Evolutionary conservation across 1,140 invertebrate species (phyloP), one percentile per base, ranked within the genome.

Genomic region (Scaptomyza hsui): DNA sequence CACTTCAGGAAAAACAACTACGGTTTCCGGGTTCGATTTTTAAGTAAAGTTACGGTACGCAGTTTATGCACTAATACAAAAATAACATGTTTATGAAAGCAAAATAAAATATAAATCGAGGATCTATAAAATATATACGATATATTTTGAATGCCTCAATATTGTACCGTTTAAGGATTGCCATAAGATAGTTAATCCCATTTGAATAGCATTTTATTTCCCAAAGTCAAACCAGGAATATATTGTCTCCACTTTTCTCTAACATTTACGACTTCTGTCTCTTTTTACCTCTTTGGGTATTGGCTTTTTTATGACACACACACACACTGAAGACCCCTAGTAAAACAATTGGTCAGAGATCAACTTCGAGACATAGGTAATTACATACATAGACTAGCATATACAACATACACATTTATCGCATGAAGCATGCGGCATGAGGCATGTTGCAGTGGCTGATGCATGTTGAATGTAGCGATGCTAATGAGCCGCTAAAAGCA

Each of bases 401-500:
- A 21, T 29, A 35, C 32, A 35, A 6, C 12, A 35, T 12, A 35
- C 32, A 35, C 32, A 35, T 62, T 18, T 41, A 32, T 53, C 53
- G 42, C 62, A 65, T 32, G 62, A 26, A 19, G 41, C 37, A 59
- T 37, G 16, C n/a, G n/a, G n/a, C n/a, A n/a, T n/a, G 24, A 13
- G 15, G 19, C 26, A 39, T 32, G 37, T 18, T 47, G 51, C 68
- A 57, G 26, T 29, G 39, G 37, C 51, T 19, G 12, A n/a, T 78
- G 68, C 55, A 7, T 78, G 61, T 49, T 35, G 35, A 9, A 13
- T 10, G 35, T 59, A 53, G 72, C 72, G 32, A 78, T 78, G 75
- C 82, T 82, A 88, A 88, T 88, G 83, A 88, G 82, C 78, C 78
- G 82, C 82, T 88, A 88, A 88, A 89, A 88, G 82, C 82, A 75